Conservation (phyloP, 2,797 vertebrate species). For the Scarus forsteni region DNA sequence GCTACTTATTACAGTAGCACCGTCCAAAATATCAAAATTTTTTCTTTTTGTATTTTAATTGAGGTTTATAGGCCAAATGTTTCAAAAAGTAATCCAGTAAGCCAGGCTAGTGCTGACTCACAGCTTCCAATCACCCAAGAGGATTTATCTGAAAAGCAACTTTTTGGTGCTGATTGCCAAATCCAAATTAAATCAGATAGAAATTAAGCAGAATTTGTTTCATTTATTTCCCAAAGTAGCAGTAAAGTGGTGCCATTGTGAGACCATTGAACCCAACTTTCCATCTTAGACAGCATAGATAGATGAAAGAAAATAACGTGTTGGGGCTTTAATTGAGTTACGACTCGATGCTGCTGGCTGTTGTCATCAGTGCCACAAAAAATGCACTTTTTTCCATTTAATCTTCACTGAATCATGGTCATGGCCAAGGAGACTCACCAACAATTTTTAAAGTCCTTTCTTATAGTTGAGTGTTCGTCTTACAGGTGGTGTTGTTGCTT, state of each 20-base stretch:
- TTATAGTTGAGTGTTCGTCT: background rate
- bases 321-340: too few species aligned
- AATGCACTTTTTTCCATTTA: too few species aligned
- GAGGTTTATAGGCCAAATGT: slow-evolving; percentile 60
- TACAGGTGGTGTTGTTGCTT: slow-evolving; percentile 16
- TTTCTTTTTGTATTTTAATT: slow-evolving; percentile 23
- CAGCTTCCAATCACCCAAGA: slow-evolving; percentile 40
- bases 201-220: too few species aligned
- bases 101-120: slow-evolving; percentile 44
- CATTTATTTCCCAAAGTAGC: too few species aligned
- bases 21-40: background rate
- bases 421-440: background rate
- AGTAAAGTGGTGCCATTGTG: too few species aligned
- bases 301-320: too few species aligned
- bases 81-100: slow-evolving; percentile 59
- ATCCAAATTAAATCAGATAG: too few species aligned
- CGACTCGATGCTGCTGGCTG: too few species aligned
- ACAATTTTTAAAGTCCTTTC: slow-evolving; percentile 1
- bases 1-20: background rate
- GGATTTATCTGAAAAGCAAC: slow-evolving; percentile 38
- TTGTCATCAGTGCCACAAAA: too few species aligned
- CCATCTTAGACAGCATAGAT: too few species aligned
- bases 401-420: too few species aligned
- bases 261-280: too few species aligned
- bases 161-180: background rate